These are phyloP conservation scores for Enteromius argenteus DNA, from an alignment of 2,797 vertebrate genomes.

Conservation along the genomic window DNA sequence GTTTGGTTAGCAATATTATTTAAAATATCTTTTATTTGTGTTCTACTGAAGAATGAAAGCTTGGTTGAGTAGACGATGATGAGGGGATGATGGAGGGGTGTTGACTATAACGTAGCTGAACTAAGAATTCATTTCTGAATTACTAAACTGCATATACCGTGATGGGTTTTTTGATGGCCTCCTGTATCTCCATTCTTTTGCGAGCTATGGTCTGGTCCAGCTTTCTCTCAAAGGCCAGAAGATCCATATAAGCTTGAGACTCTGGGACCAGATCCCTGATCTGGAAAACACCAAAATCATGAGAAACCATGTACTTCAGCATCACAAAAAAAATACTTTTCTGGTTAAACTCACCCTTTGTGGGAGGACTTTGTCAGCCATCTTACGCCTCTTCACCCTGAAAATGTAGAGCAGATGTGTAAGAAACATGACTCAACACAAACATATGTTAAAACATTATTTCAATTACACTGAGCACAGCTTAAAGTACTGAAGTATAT, in stretches of 20 bases:
- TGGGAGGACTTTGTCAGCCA: conserved; percentile 98
- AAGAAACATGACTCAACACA: conserved; percentile 28
- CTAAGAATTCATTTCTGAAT: not conserved
- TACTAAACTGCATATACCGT: conserved; percentile 76
- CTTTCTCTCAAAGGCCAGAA: conserved; percentile 97
- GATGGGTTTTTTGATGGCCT: conserved; percentile 98
- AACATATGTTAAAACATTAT: conserved; percentile 7
- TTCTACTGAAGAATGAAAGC: not conserved
- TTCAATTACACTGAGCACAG: conserved; percentile 1
- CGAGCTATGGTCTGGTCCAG: conserved; percentile 98
- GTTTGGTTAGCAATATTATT: not conserved
- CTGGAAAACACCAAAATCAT: conserved; percentile 68
- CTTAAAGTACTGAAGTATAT: not conserved
- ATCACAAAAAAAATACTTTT: not conserved
- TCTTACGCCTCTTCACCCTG: conserved; percentile 95
- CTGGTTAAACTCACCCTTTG: conserved; percentile 84
- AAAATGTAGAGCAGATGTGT: conserved; percentile 48
- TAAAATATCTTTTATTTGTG: not conserved
- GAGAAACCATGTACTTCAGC: conserved; percentile 11
- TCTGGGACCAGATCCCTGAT: conserved; percentile 97
- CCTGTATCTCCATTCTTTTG: conserved; percentile 99
- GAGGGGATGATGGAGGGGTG: not conserved
- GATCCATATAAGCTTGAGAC: conserved; percentile 99
- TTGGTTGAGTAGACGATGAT: not conserved
- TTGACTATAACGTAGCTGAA: not conserved